Evolutionary conservation across 2,797 vertebrate species (phyloP).

Genomic region (Acanthurus leucopareius): DNA sequence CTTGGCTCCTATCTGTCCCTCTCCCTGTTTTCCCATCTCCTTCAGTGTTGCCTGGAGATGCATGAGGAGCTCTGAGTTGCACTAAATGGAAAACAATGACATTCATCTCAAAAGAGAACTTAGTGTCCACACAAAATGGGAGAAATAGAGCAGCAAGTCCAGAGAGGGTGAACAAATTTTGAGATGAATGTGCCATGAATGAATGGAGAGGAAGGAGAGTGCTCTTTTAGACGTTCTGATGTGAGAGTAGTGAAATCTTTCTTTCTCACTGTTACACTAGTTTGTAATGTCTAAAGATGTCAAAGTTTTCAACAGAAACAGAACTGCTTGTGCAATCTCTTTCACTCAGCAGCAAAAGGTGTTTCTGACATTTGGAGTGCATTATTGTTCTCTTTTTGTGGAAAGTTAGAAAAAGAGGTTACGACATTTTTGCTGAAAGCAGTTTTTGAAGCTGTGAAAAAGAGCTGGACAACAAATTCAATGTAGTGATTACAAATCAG

Average conservation of each 20-base stretch:
- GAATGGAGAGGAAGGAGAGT: constrained; percentile 16
- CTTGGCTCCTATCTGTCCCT: constrained; percentile 18
- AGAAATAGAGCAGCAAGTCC: constrained; percentile 71
- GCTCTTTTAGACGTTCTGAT: constrained; percentile 18
- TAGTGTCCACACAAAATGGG: constrained; percentile 36
- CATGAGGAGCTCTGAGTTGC: constrained; percentile 42
- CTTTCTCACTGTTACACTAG: neutral
- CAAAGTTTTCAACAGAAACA: neutral
- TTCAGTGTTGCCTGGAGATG: constrained; percentile 31
- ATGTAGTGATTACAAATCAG: neutral
- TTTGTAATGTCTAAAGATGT: constrained; percentile 1
- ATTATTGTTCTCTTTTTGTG: neutral
- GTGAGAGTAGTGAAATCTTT: constrained; percentile 32
- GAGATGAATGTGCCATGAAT: constrained; percentile 59
- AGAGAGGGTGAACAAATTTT: constrained; percentile 60
- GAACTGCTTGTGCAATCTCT: neutral
- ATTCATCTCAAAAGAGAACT: constrained; percentile 45
- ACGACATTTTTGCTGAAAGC: too few relatives aligned
- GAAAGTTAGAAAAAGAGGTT: neutral
- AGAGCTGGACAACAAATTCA: too few relatives aligned
- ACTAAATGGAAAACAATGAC: constrained; percentile 70
- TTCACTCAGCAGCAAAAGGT: too few relatives aligned
- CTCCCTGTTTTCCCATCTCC: constrained; percentile 20
- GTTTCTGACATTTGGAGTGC: too few relatives aligned
- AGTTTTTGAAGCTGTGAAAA: too few relatives aligned